A percentile compares a stretch with the other conserved stretches of the same genome.
phyloP scores from a whole-genome alignment of 2,113 vertebrate species.

The Marmota flaviventris region DNA sequence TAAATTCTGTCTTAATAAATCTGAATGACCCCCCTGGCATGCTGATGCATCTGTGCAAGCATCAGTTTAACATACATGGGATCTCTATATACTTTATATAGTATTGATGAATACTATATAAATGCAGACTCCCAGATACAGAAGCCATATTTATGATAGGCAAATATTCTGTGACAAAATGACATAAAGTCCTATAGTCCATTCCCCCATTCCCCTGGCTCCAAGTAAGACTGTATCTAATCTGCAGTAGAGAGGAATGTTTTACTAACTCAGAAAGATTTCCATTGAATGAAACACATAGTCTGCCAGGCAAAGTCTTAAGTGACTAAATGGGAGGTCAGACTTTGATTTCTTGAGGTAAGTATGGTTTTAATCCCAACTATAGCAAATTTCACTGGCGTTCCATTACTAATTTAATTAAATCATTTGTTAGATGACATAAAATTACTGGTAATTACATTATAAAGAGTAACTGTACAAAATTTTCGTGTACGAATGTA shows the following conservation, averaged over 20 bases:
- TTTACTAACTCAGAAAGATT: constrained; percentile 43
- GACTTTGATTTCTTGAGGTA: constrained; percentile 52
- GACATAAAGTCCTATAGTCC: neutral
- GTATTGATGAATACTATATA: constrained; percentile 27
- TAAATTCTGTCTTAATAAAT: constrained; percentile 29
- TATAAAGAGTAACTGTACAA: constrained; percentile 55
- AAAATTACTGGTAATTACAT: constrained; percentile 73
- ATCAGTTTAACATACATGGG: constrained; percentile 55
- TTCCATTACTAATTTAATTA: constrained; percentile 44
- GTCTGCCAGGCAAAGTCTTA: neutral
- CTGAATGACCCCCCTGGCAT: neutral
- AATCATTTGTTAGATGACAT: constrained; percentile 64
- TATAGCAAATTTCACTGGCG: constrained; percentile 58
- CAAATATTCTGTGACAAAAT: constrained; percentile 34
- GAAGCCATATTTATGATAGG: constrained; percentile 50
- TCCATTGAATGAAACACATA: neutral
- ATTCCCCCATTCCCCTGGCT: neutral
- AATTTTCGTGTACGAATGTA: constrained; percentile 50
- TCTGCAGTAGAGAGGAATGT: neutral
- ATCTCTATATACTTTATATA: neutral
- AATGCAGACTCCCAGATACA: constrained; percentile 36
- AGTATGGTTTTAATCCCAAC: constrained; percentile 59
- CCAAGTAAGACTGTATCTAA: constrained; percentile 24
- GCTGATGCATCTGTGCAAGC: neutral
- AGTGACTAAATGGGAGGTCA: constrained; percentile 35